phyloP scores from a whole-genome alignment of 2,888 invertebrate genomes.

The Spodoptera picta region DNA sequence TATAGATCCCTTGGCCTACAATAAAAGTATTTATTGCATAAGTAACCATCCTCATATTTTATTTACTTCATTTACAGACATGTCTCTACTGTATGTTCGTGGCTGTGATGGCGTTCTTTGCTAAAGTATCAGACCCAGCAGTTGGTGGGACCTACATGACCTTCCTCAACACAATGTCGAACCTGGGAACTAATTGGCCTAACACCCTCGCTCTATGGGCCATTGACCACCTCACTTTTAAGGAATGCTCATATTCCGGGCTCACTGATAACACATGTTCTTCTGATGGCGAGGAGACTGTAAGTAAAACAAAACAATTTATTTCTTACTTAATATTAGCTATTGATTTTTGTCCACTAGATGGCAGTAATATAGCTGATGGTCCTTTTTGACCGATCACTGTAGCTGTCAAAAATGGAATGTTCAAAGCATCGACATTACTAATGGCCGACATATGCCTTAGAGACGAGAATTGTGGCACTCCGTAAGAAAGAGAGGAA shows the following conservation, averaged over 20 bases:
- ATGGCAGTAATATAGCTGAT: too few relatives aligned
- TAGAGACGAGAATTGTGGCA: too few relatives aligned
- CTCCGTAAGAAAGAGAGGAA: too few relatives aligned
- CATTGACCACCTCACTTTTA: slow-evolving; percentile 96
- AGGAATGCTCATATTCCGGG: slow-evolving; percentile 89
- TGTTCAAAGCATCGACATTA: too few relatives aligned
- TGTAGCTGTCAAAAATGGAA: too few relatives aligned
- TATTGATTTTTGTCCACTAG: too few relatives aligned
- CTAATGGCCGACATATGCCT: too few relatives aligned
- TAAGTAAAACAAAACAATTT: slow-evolving; percentile 71
- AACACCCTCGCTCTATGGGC: slow-evolving; percentile 96
- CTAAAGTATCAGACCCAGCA: slow-evolving; percentile 97
- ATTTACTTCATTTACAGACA: slow-evolving; percentile 87
- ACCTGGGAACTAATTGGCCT: slow-evolving; percentile 99
- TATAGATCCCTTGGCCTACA: too few relatives aligned
- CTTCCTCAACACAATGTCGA: slow-evolving; percentile 97
- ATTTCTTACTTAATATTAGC: background rate
- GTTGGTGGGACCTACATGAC: slow-evolving; percentile 99
- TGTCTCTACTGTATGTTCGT: slow-evolving; percentile 99
- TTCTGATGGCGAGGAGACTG: slow-evolving; percentile 90
- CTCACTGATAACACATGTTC: slow-evolving; percentile 90
- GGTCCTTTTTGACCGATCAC: too few relatives aligned
- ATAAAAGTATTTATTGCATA: too few relatives aligned
- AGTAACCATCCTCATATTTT: too few relatives aligned
- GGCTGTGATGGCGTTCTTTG: slow-evolving; percentile 99